phyloP scores from a whole-genome alignment of 2,888 invertebrate species.

The Meliscaeva auricollis region DNA sequence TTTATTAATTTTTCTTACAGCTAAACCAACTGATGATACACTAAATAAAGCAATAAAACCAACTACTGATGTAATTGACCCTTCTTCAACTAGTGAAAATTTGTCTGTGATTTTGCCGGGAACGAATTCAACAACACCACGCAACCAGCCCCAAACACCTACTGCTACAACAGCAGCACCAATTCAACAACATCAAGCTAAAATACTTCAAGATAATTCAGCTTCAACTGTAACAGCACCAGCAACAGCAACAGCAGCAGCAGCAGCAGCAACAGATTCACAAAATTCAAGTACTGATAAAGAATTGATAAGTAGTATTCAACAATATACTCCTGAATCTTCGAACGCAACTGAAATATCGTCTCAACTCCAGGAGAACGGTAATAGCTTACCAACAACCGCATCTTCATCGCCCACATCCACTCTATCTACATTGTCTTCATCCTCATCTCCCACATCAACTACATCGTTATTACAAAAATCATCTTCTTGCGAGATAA shows the following conservation, averaged over 20 bases:
- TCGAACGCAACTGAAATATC: slow-evolving; percentile 56
- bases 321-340: slow-evolving; percentile 18
- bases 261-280: slow-evolving; percentile 41
- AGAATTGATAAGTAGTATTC: slow-evolving; percentile 20
- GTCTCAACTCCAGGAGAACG: slow-evolving; percentile 41
- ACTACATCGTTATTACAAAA: slow-evolving; percentile 40
- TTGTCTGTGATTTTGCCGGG: slow-evolving; percentile 64
- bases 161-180: slow-evolving; percentile 10
- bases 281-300: slow-evolving; percentile 55
- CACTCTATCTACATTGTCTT: slow-evolving; percentile 69
- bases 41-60: slow-evolving; percentile 63
- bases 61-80: slow-evolving; percentile 40
- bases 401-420: slow-evolving; percentile 74
- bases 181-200: slow-evolving; percentile 21
- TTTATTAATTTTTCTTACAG: slow-evolving; percentile 24
- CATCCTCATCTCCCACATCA: slow-evolving; percentile 53
- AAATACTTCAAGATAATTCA: slow-evolving; percentile 31
- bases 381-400: slow-evolving; percentile 57
- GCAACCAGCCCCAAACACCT: slow-evolving; percentile 26
- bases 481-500: slow-evolving; percentile 20
- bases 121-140: slow-evolving; percentile 55
- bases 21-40: slow-evolving; percentile 67
- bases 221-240: too few relatives aligned
- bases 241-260: too few relatives aligned
- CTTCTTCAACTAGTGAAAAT: slow-evolving; percentile 61